Evolutionary conservation across 2,797 vertebrate genomes (phyloP).

Genomic region (Salmo trutta): DNA sequence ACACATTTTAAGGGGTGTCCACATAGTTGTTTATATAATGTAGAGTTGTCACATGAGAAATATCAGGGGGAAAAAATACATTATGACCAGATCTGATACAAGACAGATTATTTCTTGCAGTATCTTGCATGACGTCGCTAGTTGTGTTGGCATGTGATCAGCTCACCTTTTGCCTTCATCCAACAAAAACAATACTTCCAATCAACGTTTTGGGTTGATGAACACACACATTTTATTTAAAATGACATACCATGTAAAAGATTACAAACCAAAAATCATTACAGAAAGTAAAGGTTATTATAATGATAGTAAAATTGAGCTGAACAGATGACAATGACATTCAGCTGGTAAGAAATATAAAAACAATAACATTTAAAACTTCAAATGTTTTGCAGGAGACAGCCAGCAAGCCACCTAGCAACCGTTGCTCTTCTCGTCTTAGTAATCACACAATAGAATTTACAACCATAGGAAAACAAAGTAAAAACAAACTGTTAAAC

Average conservation of each 20-base stretch:
- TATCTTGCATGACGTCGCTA: not conserved
- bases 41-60: not conserved
- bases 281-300: slow-evolving; percentile 53
- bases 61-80: not conserved
- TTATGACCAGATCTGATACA: not conserved
- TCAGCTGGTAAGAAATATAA: slow-evolving; percentile 61
- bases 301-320: slow-evolving; percentile 60
- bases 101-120: not conserved
- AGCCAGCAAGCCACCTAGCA: slow-evolving; percentile 22
- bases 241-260: slow-evolving; percentile 68
- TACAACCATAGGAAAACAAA: slow-evolving; percentile 49
- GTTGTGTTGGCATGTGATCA: not conserved
- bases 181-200: slow-evolving; percentile 11
- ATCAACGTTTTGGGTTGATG: slow-evolving; percentile 52
- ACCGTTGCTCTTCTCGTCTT: slow-evolving; percentile 34
- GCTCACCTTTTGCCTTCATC: not conserved
- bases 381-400: slow-evolving; percentile 47
- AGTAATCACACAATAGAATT: slow-evolving; percentile 37
- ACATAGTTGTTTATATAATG: too few relatives aligned
- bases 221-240: slow-evolving; percentile 73
- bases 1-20: too few relatives aligned
- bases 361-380: slow-evolving; percentile 45
- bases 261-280: slow-evolving; percentile 60
- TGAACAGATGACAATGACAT: slow-evolving; percentile 37
- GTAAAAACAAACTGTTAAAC: slow-evolving; percentile 52